phyloP scores from a whole-genome alignment of 1,140 invertebrate genomes.

The Chelonus insularis region DNA sequence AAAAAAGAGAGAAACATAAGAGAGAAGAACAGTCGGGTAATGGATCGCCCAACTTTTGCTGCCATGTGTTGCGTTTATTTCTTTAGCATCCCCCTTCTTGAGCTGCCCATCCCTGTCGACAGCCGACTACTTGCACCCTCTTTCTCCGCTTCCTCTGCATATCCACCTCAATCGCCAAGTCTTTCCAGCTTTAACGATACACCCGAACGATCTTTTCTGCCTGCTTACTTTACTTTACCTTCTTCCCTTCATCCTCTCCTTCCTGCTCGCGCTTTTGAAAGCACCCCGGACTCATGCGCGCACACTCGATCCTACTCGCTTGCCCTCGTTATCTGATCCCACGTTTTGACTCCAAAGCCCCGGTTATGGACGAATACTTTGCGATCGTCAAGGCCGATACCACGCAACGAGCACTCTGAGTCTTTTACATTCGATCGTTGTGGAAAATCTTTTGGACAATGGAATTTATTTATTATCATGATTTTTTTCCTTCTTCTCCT shows the following conservation, averaged over 20 bases:
- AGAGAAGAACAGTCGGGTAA: conserved; percentile 17
- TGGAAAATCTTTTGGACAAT: conserved; percentile 15
- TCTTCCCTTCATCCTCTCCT: neutral
- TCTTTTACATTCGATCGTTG: neutral
- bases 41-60: conserved; percentile 32
- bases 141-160: conserved; percentile 12
- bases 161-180: conserved; percentile 9
- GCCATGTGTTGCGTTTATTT: conserved; percentile 21
- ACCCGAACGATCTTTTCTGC: neutral
- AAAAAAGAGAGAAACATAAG: neutral
- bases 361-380: conserved; percentile 15
- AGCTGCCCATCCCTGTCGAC: conserved; percentile 4
- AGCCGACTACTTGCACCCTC: neutral
- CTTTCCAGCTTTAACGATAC: neutral
- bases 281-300: conserved; percentile 2
- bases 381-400: conserved; percentile 15
- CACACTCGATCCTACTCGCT: neutral
- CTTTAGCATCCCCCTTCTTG: neutral
- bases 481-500: neutral
- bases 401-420: neutral
- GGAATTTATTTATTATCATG: conserved; percentile 5
- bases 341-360: conserved; percentile 11
- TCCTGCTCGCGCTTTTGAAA: neutral
- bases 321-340: conserved; percentile 8
- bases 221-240: neutral